phyloP scores from a whole-genome alignment of 2,797 vertebrate species.

The Pristis pectinata region DNA sequence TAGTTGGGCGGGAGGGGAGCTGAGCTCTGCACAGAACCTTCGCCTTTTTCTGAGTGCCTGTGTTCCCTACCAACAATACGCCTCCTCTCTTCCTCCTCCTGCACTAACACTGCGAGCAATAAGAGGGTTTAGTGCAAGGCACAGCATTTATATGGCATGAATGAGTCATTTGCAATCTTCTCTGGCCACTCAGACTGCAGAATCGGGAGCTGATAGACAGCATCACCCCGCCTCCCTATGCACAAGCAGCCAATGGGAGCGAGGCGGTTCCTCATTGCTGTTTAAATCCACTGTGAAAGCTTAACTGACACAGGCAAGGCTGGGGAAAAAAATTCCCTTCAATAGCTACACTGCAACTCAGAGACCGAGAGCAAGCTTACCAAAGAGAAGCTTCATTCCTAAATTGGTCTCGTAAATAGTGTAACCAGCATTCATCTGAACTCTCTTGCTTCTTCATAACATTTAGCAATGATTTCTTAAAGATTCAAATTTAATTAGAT shows the following conservation, averaged over 20 bases:
- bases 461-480: neutral
- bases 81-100: neutral
- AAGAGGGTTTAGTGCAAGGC: conserved; percentile 55
- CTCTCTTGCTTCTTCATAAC: neutral
- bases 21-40: neutral
- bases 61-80: neutral
- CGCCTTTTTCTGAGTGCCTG: neutral
- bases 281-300: conserved; percentile 61
- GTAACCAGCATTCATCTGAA: neutral
- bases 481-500: neutral
- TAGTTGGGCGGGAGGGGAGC: neutral
- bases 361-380: neutral
- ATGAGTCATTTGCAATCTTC: conserved; percentile 12
- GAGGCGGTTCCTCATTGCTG: conserved; percentile 77
- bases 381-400: neutral
- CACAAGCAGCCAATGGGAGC: conserved; percentile 63
- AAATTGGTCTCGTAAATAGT: neutral
- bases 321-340: neutral
- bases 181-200: neutral
- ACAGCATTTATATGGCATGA: conserved; percentile 54
- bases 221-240: conserved; percentile 44
- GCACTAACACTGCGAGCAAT: conserved; percentile 44
- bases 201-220: conserved; percentile 47
- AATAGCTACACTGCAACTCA: neutral
- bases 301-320: conserved; percentile 24